Percentiles rank a stretch among this genome's conserved stretches.
phyloP scores from a whole-genome alignment of 2,797 vertebrate species.

The Catostomus latipinnis region DNA sequence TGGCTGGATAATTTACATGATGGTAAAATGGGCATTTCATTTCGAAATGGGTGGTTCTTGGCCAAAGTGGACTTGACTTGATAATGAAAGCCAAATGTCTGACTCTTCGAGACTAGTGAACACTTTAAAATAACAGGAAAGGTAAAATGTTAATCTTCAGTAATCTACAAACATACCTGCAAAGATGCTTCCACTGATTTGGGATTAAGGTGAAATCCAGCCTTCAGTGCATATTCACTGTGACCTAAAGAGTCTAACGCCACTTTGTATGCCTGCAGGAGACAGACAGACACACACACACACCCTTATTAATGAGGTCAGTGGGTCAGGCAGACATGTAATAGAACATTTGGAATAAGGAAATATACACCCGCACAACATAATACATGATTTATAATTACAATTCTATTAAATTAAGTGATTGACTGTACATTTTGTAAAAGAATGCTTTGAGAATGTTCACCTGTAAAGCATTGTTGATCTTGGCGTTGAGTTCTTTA shows the following conservation, averaged over 20 bases:
- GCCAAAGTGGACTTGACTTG: neutral
- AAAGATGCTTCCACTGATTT: slow-evolving; percentile 93
- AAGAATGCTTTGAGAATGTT: neutral
- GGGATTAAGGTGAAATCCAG: slow-evolving; percentile 95
- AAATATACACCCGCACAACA: no score
- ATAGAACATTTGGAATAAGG: no score
- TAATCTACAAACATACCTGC: slow-evolving; percentile 79
- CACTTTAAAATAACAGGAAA: neutral
- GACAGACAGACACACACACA: slow-evolving; percentile 28
- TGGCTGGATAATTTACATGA: no score
- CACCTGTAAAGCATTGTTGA: slow-evolving; percentile 95
- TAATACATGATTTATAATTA: no score
- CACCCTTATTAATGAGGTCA: neutral
- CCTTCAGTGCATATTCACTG: slow-evolving; percentile 97
- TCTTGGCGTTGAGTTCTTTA: slow-evolving; percentile 95
- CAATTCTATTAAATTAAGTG: no score
- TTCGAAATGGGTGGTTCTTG: neutral
- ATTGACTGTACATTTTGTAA: no score
- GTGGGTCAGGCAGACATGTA: neutral
- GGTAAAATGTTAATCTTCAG: slow-evolving; percentile 1
- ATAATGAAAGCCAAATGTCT: neutral
- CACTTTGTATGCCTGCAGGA: slow-evolving; percentile 89
- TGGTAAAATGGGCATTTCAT: no score
- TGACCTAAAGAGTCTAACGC: slow-evolving; percentile 96
- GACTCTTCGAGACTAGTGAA: neutral